A percentile compares a stretch with the other conserved stretches of the same genome.
Conservation (phyloP, 2,113 vertebrate genomes). For the Haemorhous mexicanus region DNA sequence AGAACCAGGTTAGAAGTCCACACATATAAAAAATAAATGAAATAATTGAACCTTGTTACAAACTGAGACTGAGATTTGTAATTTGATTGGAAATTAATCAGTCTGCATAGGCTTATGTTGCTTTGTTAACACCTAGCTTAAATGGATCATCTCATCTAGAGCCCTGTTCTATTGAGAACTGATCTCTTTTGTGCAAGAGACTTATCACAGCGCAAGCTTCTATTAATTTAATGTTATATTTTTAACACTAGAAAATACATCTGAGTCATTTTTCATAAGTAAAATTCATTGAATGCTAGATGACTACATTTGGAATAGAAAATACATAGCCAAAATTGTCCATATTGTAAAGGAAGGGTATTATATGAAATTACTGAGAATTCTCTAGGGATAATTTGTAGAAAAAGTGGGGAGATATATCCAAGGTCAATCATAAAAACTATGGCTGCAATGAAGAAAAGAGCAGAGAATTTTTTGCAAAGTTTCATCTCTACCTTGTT, state of each 20-base stretch:
- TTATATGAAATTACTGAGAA: neutral
- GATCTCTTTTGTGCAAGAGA: neutral
- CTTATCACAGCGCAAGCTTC: neutral
- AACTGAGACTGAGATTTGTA: neutral
- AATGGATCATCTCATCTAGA: neutral
- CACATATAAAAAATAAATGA: neutral
- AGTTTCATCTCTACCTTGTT: neutral
- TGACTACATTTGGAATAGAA: neutral
- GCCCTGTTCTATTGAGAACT: neutral
- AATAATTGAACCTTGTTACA: neutral
- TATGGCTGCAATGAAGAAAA: neutral
- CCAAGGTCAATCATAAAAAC: neutral
- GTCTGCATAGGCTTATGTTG: neutral
- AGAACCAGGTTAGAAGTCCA: neutral
- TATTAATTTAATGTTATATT: neutral
- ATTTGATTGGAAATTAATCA: neutral
- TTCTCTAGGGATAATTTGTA: neutral
- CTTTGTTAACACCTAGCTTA: neutral
- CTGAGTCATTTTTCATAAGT: neutral
- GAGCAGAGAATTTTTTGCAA: neutral
- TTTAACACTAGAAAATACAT: neutral
- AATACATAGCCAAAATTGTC: neutral
- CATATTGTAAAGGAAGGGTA: accelerated
- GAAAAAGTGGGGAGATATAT: neutral
- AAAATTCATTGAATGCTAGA: neutral